These are phyloP conservation scores for Mus minutoides DNA, from an alignment of 2,797 vertebrate species.

Conservation along the genomic window DNA sequence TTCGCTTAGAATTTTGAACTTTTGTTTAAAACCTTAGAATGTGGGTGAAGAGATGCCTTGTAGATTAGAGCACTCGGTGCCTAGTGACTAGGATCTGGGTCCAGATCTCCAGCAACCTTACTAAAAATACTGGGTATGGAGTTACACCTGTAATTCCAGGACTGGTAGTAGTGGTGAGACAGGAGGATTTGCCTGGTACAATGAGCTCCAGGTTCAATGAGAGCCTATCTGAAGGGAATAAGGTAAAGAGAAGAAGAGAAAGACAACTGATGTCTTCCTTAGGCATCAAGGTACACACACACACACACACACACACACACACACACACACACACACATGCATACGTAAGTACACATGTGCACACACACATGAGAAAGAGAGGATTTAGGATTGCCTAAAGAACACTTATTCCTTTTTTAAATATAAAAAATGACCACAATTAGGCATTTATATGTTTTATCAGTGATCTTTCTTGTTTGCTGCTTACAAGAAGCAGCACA, in stretches of 20 bases:
- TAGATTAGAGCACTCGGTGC: neutral
- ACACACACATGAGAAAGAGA: neutral
- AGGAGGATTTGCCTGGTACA: neutral
- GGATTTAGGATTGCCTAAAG: neutral
- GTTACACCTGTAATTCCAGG: neutral
- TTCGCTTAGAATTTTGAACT: conserved; percentile 38
- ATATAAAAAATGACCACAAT: neutral
- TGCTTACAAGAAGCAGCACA: neutral
- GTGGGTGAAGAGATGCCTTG: neutral
- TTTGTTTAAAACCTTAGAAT: neutral
- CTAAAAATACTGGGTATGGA: neutral
- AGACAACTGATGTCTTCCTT: neutral
- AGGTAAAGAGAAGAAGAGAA: too few species aligned
- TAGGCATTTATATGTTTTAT: neutral
- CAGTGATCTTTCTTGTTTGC: conserved; percentile 33
- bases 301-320: too few species aligned
- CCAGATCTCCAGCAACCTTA: neutral
- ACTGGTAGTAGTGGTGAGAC: neutral
- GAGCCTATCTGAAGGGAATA: neutral
- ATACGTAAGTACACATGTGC: too few species aligned
- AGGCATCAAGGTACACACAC: too few species aligned
- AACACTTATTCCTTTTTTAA: conserved; percentile 1
- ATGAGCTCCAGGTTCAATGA: neutral
- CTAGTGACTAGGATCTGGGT: neutral
- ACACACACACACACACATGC: too few species aligned